Evolutionary conservation across 2,113 vertebrate genomes (phyloP), one percentile per base, ranked within the genome.

Genomic region (Cichladusa arquata): DNA sequence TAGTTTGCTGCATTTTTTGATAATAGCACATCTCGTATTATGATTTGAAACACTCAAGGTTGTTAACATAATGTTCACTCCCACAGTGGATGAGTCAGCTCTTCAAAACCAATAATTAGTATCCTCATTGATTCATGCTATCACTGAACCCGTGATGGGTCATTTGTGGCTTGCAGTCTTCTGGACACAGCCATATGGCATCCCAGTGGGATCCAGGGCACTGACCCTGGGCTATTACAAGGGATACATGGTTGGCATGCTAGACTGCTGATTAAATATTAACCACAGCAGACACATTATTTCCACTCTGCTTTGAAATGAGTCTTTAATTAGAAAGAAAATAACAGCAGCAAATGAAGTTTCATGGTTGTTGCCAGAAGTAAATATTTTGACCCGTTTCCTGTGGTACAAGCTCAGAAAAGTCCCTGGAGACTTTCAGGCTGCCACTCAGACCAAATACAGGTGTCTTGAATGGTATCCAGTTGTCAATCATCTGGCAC

Each of bases 371-470:
- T 81, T 96, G 69, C 62, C 88, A 87, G 94, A 91, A 95, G 88
- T 94, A 89, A 97, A 96, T 94, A 81, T 97, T 97, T 97, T 96
- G 74, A 95, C 84, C 78, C 23, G 5, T 72, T 94, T 88, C 89
- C 82, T 86, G 87, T 80, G 96, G 94, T 94, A 93, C 90, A 90
- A 83, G 83, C 91, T 83, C 86, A 80, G 80, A 94, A 88, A 95
- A 92, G 47, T 71, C 94, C 72, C 94, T 15, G 2, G 86, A 80
- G 95, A 56, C 25, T 69, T 83, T 86, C 76, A 91, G 71, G 51
- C 84, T 96, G 87, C 93, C 62, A 74, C 38, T 97, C 84, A 87
- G 81, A 65, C 50, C 65, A 67, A 81, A 92, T 48, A 53, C 50
- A 65, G 88, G 79, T 95, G 78, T 83, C 60, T 53, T 69, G 65